These are phyloP conservation scores for Caradrina kadenii DNA, from an alignment of 2,888 invertebrate species.

Conservation along the genomic window DNA sequence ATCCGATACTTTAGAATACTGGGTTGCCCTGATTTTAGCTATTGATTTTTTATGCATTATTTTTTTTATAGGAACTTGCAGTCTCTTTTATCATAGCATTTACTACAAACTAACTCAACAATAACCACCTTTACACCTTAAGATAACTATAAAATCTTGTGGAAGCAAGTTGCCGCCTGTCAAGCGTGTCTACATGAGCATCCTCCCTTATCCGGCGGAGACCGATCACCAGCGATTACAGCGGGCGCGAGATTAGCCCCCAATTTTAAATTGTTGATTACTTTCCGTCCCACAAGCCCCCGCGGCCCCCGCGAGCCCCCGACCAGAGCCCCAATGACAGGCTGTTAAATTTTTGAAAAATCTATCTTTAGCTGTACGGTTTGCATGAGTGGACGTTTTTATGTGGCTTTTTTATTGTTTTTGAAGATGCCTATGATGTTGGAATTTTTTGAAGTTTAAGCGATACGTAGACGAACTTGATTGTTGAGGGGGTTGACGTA, in stretches of 20 bases:
- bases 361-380: constrained; percentile 69
- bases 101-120: neutral
- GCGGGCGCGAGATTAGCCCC: constrained; percentile 82
- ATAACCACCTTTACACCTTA: neutral
- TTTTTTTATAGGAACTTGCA: too few relatives aligned
- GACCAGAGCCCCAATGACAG: constrained; percentile 77
- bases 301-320: constrained; percentile 62
- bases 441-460: too few relatives aligned
- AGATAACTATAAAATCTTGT: constrained; percentile 10
- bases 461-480: too few relatives aligned
- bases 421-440: too few relatives aligned
- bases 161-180: constrained; percentile 42
- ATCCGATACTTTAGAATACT: too few relatives aligned
- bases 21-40: too few relatives aligned
- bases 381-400: constrained; percentile 38
- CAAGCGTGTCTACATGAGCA: constrained; percentile 50
- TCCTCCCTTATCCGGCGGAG: constrained; percentile 66
- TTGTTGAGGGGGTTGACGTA: too few relatives aligned
- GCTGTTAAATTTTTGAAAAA: constrained; percentile 82
- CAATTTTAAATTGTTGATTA: constrained; percentile 90
- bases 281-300: constrained; percentile 73
- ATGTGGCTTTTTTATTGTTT: neutral
- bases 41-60: too few relatives aligned
- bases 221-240: constrained; percentile 84
- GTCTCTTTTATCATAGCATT: neutral